These are phyloP conservation scores for Phortica magna DNA, from an alignment of 2,888 invertebrate species.

Conservation along the genomic window DNA sequence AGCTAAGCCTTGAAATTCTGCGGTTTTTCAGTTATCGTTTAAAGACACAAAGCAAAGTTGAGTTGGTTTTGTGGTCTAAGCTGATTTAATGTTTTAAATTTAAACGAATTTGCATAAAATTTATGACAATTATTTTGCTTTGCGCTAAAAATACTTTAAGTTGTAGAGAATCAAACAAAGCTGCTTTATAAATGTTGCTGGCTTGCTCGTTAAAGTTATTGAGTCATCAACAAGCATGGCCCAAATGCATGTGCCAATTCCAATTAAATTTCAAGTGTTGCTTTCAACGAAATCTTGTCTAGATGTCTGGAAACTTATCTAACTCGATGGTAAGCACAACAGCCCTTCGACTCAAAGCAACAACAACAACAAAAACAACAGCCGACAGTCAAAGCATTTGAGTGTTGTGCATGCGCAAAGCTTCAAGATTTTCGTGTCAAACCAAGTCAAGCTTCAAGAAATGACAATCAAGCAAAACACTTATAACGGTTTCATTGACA, in stretches of 20 bases:
- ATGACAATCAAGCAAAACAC: constrained; percentile 28
- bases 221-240: background rate
- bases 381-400: background rate
- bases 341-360: background rate
- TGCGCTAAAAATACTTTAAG: too few relatives aligned
- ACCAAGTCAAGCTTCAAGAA: constrained; percentile 21
- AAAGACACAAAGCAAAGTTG: too few relatives aligned
- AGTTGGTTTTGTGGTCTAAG: too few relatives aligned
- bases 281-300: background rate
- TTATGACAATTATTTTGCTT: too few relatives aligned
- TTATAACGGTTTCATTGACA: constrained; percentile 38
- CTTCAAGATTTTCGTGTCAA: background rate
- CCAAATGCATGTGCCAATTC: background rate
- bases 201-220: background rate
- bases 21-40: too few relatives aligned
- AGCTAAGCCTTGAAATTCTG: too few relatives aligned
- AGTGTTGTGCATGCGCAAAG: background rate
- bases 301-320: background rate
- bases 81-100: too few relatives aligned
- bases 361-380: background rate
- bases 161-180: too few relatives aligned
- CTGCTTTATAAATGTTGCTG: too few relatives aligned
- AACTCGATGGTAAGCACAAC: background rate
- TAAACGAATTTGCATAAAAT: too few relatives aligned
- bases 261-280: constrained; percentile 4